Conservation (phyloP, 1,140 invertebrate genomes). For the Tetragonula clypearis region DNA sequence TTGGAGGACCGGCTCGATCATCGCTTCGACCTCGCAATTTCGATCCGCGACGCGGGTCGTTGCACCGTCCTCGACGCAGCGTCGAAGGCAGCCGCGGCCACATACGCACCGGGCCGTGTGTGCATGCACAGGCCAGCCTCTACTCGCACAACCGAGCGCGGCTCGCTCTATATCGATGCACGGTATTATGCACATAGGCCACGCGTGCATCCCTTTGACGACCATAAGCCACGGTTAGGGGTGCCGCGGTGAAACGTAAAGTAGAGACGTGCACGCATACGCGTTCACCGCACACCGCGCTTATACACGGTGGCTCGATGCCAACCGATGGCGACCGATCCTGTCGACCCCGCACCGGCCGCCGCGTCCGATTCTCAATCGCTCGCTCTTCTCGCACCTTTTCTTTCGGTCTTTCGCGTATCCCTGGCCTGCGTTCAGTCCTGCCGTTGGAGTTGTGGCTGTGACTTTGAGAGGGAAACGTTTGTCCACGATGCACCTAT, state of each 20-base stretch:
- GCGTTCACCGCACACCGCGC: conserved; percentile 35
- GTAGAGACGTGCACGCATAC: conserved; percentile 45
- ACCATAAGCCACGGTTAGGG: conserved; percentile 73
- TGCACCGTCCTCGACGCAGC: conserved; percentile 65
- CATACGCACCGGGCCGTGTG: neutral
- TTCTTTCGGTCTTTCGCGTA: neutral
- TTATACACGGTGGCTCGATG: conserved; percentile 40
- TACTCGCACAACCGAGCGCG: neutral
- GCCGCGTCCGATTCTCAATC: neutral
- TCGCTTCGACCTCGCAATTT: conserved; percentile 67
- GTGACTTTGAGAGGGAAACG: too few relatives aligned
- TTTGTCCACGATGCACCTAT: too few relatives aligned
- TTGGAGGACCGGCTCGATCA: conserved; percentile 63
- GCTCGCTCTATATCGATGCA: conserved; percentile 59
- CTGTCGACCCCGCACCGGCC: neutral
- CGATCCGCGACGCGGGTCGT: conserved; percentile 68
- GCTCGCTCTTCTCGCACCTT: neutral
- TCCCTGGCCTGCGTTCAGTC: too few relatives aligned
- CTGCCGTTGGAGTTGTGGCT: too few relatives aligned
- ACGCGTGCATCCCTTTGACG: conserved; percentile 75
- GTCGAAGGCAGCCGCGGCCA: conserved; percentile 57
- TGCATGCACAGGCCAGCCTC: conserved; percentile 34
- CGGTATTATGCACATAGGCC: conserved; percentile 69
- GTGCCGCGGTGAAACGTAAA: conserved; percentile 64
- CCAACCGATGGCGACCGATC: neutral